Evolutionary conservation across 2,888 invertebrate species (phyloP).

Genomic region (Megamerina dolium): DNA sequence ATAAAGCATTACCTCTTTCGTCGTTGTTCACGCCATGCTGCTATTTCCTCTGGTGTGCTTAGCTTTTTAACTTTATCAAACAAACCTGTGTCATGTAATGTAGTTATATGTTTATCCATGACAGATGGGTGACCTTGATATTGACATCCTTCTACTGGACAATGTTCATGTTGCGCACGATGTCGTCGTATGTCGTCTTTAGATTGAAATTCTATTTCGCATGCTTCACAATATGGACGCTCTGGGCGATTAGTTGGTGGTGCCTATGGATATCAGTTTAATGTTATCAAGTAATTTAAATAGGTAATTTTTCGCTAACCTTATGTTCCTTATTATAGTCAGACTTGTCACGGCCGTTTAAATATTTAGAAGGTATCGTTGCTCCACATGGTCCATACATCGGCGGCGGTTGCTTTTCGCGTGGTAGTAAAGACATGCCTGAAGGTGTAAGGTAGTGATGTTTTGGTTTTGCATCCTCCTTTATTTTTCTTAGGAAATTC

Average conservation of each 20-base stretch:
- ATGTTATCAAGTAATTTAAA: too few relatives aligned
- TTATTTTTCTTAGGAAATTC: constrained; percentile 30
- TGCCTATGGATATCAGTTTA: too few relatives aligned
- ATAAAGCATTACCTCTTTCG: constrained; percentile 53
- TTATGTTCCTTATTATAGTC: too few relatives aligned
- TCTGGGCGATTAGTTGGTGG: not conserved
- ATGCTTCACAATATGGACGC: constrained; percentile 67
- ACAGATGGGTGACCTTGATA: constrained; percentile 46
- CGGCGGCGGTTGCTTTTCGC: constrained; percentile 44
- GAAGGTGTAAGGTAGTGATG: constrained; percentile 40
- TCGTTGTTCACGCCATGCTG: constrained; percentile 78
- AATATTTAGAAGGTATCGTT: constrained; percentile 40
- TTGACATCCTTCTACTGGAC: constrained; percentile 71
- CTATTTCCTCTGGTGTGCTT: constrained; percentile 73
- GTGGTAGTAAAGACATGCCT: constrained; percentile 43
- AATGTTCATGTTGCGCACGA: constrained; percentile 67
- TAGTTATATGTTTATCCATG: constrained; percentile 71
- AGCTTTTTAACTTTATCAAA: constrained; percentile 71
- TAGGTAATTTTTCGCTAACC: too few relatives aligned
- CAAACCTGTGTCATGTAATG: constrained; percentile 79
- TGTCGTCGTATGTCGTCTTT: constrained; percentile 60
- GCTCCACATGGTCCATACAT: constrained; percentile 47
- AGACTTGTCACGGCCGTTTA: too few relatives aligned
- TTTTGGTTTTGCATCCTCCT: constrained; percentile 14
- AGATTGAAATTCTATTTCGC: constrained; percentile 67